phyloP scores from a whole-genome alignment of 2,888 invertebrate genomes.

The Chelonus formosanus region DNA sequence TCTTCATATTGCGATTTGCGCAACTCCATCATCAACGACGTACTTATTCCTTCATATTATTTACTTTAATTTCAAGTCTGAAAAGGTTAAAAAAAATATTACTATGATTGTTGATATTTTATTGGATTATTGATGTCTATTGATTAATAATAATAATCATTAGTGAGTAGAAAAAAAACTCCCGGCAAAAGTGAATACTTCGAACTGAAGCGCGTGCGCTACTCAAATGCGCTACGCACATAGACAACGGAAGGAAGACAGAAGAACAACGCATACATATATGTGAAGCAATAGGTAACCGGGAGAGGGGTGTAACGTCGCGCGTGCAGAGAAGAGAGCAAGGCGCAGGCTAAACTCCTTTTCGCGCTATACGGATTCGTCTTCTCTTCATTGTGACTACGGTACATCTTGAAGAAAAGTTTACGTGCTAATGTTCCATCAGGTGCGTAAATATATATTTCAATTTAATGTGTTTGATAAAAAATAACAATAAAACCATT shows the following conservation, averaged over 20 bases:
- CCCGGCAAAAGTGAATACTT: constrained; percentile 25
- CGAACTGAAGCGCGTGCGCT: constrained; percentile 47
- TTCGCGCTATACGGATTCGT: constrained; percentile 28
- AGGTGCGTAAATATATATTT: background rate
- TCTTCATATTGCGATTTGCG: constrained; percentile 37
- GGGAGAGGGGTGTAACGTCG: constrained; percentile 30
- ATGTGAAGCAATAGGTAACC: constrained; percentile 15
- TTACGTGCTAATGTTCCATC: background rate
- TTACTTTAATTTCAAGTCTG: too few species aligned
- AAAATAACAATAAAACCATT: too few species aligned
- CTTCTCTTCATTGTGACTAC: constrained; percentile 10
- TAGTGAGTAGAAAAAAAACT: background rate
- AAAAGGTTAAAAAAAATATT: too few species aligned
- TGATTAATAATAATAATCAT: background rate
- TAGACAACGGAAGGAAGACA: constrained; percentile 12
- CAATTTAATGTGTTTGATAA: background rate
- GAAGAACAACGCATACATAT: constrained; percentile 11
- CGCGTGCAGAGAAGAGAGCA: constrained; percentile 36
- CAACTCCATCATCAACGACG: constrained; percentile 27
- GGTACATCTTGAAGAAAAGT: background rate
- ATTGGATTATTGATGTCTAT: background rate
- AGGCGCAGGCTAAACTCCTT: constrained; percentile 33
- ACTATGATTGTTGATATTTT: too few species aligned
- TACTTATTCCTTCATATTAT: background rate
- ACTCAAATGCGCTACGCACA: constrained; percentile 27